phyloP scores from a whole-genome alignment of 2,797 vertebrate genomes.

The Knipowitschia caucasica region DNA sequence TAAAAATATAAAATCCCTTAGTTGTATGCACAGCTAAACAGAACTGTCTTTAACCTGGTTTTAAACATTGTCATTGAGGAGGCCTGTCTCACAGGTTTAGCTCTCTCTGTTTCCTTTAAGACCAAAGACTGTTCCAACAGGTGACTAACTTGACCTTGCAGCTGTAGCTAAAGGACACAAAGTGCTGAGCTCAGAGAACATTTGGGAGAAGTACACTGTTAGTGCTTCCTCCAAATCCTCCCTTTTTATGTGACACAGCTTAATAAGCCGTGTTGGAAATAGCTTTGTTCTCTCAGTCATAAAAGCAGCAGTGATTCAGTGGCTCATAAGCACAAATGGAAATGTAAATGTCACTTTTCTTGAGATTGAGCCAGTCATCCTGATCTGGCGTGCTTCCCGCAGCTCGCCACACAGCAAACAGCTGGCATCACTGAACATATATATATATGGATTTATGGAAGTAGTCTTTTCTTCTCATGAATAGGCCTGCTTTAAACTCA shows the following conservation, averaged over 20 bases:
- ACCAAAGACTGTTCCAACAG: neutral
- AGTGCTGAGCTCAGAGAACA: neutral
- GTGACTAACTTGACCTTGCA: constrained; percentile 12
- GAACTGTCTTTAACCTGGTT: too few species aligned
- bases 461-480: neutral
- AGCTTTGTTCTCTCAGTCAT: constrained; percentile 23
- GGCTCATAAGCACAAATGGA: constrained; percentile 12
- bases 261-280: constrained; percentile 14
- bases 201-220: neutral
- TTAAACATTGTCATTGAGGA: too few species aligned
- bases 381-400: constrained; percentile 7
- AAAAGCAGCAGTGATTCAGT: constrained; percentile 19
- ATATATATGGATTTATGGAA: constrained; percentile 11
- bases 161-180: constrained; percentile 6
- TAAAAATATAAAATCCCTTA: too few species aligned
- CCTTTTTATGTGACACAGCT: constrained; percentile 6
- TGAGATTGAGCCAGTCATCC: constrained; percentile 5
- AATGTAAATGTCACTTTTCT: constrained; percentile 24
- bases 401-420: constrained; percentile 1
- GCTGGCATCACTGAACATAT: constrained; percentile 4
- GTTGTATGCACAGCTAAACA: too few species aligned
- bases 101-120: neutral
- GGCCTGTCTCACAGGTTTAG: too few species aligned
- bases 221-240: constrained; percentile 10
- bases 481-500: neutral